Conservation (phyloP, 2,113 vertebrate species). For the Heterocephalus glaber region DNA sequence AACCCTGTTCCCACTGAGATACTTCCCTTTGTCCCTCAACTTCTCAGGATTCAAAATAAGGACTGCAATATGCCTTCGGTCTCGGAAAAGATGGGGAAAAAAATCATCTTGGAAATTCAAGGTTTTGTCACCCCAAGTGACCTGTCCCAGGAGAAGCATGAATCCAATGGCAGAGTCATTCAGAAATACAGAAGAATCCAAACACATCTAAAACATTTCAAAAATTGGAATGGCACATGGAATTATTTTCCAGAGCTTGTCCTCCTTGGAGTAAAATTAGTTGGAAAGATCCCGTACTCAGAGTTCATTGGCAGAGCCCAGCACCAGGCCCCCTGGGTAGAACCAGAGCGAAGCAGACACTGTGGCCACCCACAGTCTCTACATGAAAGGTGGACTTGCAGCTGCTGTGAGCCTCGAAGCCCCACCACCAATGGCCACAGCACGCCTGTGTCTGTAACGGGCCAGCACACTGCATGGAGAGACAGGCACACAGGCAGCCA, state of each 20-base stretch:
- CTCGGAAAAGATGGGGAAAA: not conserved
- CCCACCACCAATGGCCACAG: not conserved
- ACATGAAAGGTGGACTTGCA: not conserved
- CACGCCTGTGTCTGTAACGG: not conserved
- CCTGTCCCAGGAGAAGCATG: not conserved
- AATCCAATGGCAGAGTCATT: not conserved
- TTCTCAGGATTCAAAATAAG: not conserved
- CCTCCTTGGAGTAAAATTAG: constrained; percentile 38
- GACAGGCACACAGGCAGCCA: accelerated
- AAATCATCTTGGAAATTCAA: not conserved
- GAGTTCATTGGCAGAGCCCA: not conserved
- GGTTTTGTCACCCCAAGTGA: not conserved
- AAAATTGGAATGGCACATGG: constrained; percentile 23
- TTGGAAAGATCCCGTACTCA: constrained; percentile 13
- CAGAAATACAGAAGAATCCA: not conserved
- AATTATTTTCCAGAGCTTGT: constrained; percentile 22
- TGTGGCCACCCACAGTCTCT: not conserved
- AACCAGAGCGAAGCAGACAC: not conserved
- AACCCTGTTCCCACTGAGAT: not conserved
- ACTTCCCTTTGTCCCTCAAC: not conserved
- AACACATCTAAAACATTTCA: not conserved
- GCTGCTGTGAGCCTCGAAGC: not conserved
- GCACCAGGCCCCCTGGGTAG: not conserved
- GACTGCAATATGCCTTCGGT: not conserved
- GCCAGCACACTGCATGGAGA: not conserved